Base-by-base conservation (phyloP, 1,140 invertebrate species). In the Ostrea denselamellosa region DNA sequence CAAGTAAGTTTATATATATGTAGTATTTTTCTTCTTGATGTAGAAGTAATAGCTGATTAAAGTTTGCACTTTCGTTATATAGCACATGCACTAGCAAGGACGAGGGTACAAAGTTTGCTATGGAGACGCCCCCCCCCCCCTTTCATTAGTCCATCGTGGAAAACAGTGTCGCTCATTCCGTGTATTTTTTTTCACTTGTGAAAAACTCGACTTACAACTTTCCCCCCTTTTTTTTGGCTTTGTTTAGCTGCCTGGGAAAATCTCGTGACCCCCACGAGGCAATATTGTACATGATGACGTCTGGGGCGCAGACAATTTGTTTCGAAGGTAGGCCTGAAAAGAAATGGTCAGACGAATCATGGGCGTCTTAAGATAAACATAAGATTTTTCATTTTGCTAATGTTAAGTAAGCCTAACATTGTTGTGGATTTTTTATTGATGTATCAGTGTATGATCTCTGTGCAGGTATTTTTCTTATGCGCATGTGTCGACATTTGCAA, bases 61-160 rank as follows among this genome's bases (percentile, higher is more conserved):
- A 34, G 25, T 28, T 28, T 12, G 68, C 68, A 77, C 68, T 77
- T 77, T 77, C 68, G 68, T 12, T 77, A 77, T 44, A 5, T 25
- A 34, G 25, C 68, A 77, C 68, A 77, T 77, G 68, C 68, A 44
- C 5, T 12, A 34, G 68, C 68, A 77, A 77, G 68, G 68, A 77
- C 68, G 68, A 77, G 25, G 68, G 68, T 77, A 25, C 68, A 77
- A 77, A 77, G 68, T 77, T 77, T 77, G 68, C 25, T 77, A 77
- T 77, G 68, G 68, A 28, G 68, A 77, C 68, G 68, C 68, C 68
- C 28, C 68, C 68, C 12, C n/a, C n/a, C n/a, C 25, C 0, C 25
- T 71, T 25, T 34, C 22, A 9, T 28, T 2, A 28, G 22, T 28
- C 22, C 28, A 25, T 7, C 9, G 9, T 25, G 68, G 25, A 9